Conservation (phyloP, 2,113 vertebrate genomes). For the Lepisosteus oculatus region DNA sequence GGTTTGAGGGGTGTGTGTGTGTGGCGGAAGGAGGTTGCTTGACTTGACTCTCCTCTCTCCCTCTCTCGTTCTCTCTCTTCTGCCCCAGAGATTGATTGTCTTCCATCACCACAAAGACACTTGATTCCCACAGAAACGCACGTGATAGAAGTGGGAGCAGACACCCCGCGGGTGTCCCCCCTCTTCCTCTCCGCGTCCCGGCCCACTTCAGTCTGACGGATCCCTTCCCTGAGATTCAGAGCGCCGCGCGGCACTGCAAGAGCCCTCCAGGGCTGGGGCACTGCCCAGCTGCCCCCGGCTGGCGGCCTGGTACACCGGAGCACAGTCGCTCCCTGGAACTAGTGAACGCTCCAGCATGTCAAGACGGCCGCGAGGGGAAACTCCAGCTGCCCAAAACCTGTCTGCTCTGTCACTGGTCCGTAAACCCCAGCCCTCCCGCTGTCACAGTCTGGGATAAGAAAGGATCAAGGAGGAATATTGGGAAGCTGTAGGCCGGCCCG, state of each 20-base stretch:
- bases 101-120: conserved; percentile 81
- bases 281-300: conserved; percentile 66
- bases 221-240: too few species aligned
- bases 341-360: conserved; percentile 60
- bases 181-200: conserved; percentile 2
- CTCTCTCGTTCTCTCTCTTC: conserved; percentile 52
- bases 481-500: too few species aligned
- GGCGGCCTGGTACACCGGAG: conserved; percentile 61
- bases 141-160: conserved; percentile 75
- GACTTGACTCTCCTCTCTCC: conserved; percentile 41
- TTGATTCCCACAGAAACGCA: conserved; percentile 79
- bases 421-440: neutral
- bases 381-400: conserved; percentile 44
- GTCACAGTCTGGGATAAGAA: too few species aligned
- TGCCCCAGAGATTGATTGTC: conserved; percentile 79
- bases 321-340: conserved; percentile 45
- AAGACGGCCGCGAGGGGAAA: conserved; percentile 53
- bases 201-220: conserved; percentile 48
- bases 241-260: neutral
- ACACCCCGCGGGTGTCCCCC: conserved; percentile 61
- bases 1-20: too few species aligned
- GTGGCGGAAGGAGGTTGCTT: too few species aligned
- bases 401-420: conserved; percentile 42
- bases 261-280: conserved; percentile 46
- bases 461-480: too few species aligned